Base-by-base conservation (phyloP, 2,888 invertebrate genomes). In the Timema cristinae region DNA sequence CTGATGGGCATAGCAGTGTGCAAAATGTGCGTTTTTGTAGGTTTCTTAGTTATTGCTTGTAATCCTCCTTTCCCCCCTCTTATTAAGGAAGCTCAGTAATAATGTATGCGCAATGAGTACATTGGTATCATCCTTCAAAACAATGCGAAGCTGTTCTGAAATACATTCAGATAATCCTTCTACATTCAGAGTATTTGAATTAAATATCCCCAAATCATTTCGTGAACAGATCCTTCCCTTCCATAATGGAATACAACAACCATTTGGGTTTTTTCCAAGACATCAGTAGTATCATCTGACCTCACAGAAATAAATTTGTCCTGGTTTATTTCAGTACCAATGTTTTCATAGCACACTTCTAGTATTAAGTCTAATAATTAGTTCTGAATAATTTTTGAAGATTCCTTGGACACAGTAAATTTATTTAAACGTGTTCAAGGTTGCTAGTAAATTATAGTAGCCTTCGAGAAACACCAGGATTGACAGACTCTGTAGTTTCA, bases 1-100 rank as follows among this genome's bases (percentile, higher is more conserved):
- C 59, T 59, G 59, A 59, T 59, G 59, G 59, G 59, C 59, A 6
- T 59, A 59, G n/a, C 59, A 59, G 59, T n/a, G 59, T 32, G n/a
- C 59, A 59, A 59, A 59, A 59, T 59, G 9, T 59, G 59, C 59
- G 6, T 59, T 56, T 13, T 9, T 2, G 15, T n/a, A 7, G 59
- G 15, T n/a, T n/a, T n/a, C 15, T 59, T 59, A 59, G 1, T 59
- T n/a, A 59, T 59, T 11, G n/a, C 59, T n/a, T 59, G 59, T 8
- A 59, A 13, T 59, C 13, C 9, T 9, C 9, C 59, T 59, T 59
- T 59, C 1, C 9, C 59, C 10, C 59, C 15, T 0, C 59, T 59
- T n/a, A 59, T 59, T 8, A 59, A 13, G n/a, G 59, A 59, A 59
- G 9, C 15, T 59, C 15, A 13, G n/a, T 59, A 13, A 59, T 59